These are phyloP conservation scores for Phthorimaea operculella DNA, from an alignment of 1,140 invertebrate species.

Conservation along the genomic window DNA sequence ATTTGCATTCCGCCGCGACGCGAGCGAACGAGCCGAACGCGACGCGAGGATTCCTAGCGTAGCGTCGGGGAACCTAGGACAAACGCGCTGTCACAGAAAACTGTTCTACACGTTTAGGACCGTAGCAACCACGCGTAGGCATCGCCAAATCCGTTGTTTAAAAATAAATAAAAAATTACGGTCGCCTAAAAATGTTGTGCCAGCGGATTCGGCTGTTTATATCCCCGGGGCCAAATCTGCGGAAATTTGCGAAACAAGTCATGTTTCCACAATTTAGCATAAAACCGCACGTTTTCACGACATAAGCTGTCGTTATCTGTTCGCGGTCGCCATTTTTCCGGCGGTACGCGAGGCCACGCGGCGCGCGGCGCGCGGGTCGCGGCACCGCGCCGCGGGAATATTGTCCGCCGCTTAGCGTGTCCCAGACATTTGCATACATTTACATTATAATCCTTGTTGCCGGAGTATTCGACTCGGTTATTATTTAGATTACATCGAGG, in stretches of 20 bases:
- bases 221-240: background rate
- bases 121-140: too few relatives aligned
- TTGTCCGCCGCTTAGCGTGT: constrained; percentile 11
- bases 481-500: constrained; percentile 8
- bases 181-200: background rate
- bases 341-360: constrained; percentile 21
- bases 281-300: constrained; percentile 43
- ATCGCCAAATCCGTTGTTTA: too few relatives aligned
- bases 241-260: constrained; percentile 42
- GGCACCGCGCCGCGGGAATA: background rate
- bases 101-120: too few relatives aligned
- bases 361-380: background rate
- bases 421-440: constrained; percentile 32
- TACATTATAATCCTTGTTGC: constrained; percentile 44
- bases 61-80: too few relatives aligned
- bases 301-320: constrained; percentile 53
- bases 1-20: constrained; percentile 22
- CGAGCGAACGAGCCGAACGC: background rate
- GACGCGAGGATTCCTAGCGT: background rate
- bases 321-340: constrained; percentile 39
- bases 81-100: too few relatives aligned
- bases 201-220: background rate
- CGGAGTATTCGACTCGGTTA: constrained; percentile 11
- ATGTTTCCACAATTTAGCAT: constrained; percentile 51
- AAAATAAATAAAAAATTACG: too few relatives aligned